Conservation (phyloP, 2,888 invertebrate species). For the Habroteleia sp. region DNA sequence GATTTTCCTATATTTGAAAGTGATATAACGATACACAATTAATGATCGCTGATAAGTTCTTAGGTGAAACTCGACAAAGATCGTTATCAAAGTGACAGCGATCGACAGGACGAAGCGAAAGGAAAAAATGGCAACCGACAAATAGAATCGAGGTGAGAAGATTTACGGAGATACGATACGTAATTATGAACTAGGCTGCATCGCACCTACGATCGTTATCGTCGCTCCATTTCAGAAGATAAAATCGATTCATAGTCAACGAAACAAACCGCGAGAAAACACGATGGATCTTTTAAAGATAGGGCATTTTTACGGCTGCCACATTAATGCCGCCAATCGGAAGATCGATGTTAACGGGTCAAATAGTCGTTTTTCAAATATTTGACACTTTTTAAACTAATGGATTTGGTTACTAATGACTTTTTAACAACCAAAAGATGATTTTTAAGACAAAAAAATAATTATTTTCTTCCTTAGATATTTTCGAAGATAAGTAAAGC, state of each 20-base stretch:
- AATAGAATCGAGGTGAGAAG: constrained; percentile 53
- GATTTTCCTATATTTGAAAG: constrained; percentile 43
- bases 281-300: constrained; percentile 23
- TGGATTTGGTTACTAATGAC: constrained; percentile 1
- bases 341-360: constrained; percentile 3
- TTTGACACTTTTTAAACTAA: constrained; percentile 15
- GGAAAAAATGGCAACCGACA: constrained; percentile 51
- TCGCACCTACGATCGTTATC: constrained; percentile 55
- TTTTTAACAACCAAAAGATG: not conserved
- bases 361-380: constrained; percentile 14
- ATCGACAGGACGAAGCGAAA: constrained; percentile 52
- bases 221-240: constrained; percentile 24
- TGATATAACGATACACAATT: constrained; percentile 39
- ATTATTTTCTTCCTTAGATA: not conserved
- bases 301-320: constrained; percentile 25
- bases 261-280: constrained; percentile 36
- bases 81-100: constrained; percentile 49
- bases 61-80: constrained; percentile 39
- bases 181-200: constrained; percentile 57
- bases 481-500: not conserved
- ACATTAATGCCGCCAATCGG: constrained; percentile 12
- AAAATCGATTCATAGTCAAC: constrained; percentile 40
- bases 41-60: constrained; percentile 45
- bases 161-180: constrained; percentile 53
- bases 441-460: not conserved